phyloP scores from a whole-genome alignment of 2,113 vertebrate genomes.

The Chaetorhynchus papuensis region DNA sequence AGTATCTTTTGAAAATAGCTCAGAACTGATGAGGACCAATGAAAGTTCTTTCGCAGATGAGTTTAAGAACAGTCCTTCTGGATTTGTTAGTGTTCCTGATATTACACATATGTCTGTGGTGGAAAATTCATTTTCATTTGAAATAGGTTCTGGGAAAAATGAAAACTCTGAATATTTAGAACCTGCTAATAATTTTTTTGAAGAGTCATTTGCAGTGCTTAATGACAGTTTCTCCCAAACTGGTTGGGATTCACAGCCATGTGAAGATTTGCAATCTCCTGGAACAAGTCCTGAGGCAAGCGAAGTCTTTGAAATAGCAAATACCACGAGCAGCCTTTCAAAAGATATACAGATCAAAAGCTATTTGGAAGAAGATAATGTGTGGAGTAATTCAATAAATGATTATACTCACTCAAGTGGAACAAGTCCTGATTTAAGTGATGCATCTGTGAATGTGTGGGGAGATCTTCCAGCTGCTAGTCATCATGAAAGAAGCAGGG shows the following conservation, averaged over 20 bases:
- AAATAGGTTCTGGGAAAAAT: slow-evolving; percentile 17
- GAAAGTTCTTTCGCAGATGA: neutral
- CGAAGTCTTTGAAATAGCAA: slow-evolving; percentile 15
- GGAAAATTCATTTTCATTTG: neutral
- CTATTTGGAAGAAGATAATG: slow-evolving; percentile 50
- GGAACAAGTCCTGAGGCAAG: slow-evolving; percentile 68
- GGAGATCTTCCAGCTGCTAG: slow-evolving; percentile 17
- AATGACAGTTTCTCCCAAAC: slow-evolving; percentile 61
- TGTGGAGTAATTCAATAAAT: slow-evolving; percentile 80
- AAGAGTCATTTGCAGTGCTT: neutral
- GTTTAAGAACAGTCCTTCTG: neutral
- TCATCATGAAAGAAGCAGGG: neutral
- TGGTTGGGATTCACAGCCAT: slow-evolving; percentile 69
- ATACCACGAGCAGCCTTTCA: slow-evolving; percentile 1
- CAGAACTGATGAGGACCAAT: neutral
- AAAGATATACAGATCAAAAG: slow-evolving; percentile 19
- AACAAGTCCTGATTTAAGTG: slow-evolving; percentile 78
- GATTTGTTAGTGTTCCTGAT: neutral
- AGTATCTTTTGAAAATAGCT: neutral
- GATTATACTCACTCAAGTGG: slow-evolving; percentile 75
- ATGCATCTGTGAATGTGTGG: slow-evolving; percentile 54
- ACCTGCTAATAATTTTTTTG: neutral
- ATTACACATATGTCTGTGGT: neutral
- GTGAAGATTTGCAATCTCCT: slow-evolving; percentile 67
- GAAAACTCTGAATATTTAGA: slow-evolving; percentile 12